Base-by-base conservation (phyloP, 2,797 vertebrate genomes). In the Sebastolobus alascanus region DNA sequence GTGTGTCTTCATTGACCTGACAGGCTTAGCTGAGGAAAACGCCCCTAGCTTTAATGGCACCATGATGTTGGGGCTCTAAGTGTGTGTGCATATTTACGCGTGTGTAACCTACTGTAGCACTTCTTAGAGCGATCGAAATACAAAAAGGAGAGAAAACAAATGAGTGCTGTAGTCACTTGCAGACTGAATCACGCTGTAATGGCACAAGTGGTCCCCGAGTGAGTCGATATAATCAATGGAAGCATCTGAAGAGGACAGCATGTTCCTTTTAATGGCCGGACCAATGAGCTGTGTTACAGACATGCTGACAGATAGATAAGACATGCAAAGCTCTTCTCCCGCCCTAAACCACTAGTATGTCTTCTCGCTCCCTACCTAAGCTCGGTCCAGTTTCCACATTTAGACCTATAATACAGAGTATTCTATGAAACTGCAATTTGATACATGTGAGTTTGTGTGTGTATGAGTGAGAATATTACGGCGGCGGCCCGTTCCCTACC, bases 231-330 rank as follows among this genome's bases (percentile, higher is more conserved):
- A 90, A 91, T 90, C 88, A 87, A 92, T 85, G 77, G 68, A 78
- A 20, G 73, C 75, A 83, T 84, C 80, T 79, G 79, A 59, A 55
- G 77, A 67, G 64, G 77, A 77, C 67, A 85, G 78, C 8, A 46
- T 81, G 64, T 85, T 91, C 73, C 73, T 50, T 86, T 81, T 90
- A 89, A 87, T 79, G 84, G 73, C 64, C 27, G 20, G 72, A 52
- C 82, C 84, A 92, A 87, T 89, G 90, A 90, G 85, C 87, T 92
- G 85, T 87, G 75, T 73, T 89, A 82, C 76, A 78, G 69, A 84
- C 83, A 85, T 78, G 77, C 87, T 87, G 84, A 71, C 72, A 72
- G 82, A 85, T 25, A 75, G 74, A 87, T 70, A 83, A 87, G 52
- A 83, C 84, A 77, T 65, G 68, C 77, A 86, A 82, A 86, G 64